These are phyloP conservation scores for Arnoldichthys spilopterus DNA, from an alignment of 2,797 vertebrate species.

Conservation along the genomic window DNA sequence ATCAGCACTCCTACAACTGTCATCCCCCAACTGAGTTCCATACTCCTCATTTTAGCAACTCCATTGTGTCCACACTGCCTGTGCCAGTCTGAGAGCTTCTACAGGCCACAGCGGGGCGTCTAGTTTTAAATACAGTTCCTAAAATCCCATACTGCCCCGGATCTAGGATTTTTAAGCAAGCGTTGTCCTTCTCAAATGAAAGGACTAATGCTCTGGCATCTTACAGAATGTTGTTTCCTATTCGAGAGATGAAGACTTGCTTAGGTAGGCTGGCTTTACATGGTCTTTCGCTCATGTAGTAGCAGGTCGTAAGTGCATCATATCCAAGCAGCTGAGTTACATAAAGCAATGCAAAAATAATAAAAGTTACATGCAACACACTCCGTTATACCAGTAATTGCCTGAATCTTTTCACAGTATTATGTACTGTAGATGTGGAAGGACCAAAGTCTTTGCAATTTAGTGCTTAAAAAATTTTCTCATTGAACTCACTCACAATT, in stretches of 20 bases:
- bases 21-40: background rate
- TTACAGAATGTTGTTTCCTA: background rate
- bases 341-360: background rate
- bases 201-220: no score
- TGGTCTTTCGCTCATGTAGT: background rate
- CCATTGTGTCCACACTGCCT: background rate
- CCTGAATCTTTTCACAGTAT: no score
- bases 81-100: constrained; percentile 12
- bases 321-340: background rate
- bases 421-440: no score
- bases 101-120: background rate
- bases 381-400: background rate
- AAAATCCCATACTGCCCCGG: background rate
- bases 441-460: no score
- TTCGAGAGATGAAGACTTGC: background rate
- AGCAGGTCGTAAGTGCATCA: background rate
- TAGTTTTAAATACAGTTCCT: constrained; percentile 10
- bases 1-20: background rate
- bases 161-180: constrained; percentile 1
- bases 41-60: background rate
- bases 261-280: background rate
- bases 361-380: background rate
- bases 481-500: no score
- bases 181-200: background rate
- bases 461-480: no score